Evolutionary conservation across 2,888 invertebrate species (phyloP).

Genomic region (Caenorhabditis angaria): DNA sequence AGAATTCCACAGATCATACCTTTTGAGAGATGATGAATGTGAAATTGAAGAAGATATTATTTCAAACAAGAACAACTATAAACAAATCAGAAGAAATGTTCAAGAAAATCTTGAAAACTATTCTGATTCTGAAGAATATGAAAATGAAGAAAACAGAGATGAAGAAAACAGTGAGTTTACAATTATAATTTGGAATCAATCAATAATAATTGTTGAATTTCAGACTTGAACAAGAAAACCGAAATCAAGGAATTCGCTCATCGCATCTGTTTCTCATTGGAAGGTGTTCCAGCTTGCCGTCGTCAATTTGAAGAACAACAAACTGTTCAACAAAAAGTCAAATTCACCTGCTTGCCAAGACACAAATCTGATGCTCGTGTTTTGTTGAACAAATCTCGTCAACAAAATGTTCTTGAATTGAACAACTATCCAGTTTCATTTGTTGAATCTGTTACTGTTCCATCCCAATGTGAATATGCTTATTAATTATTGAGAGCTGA

Average conservation of each 20-base stretch:
- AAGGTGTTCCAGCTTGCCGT: slow-evolving; percentile 60
- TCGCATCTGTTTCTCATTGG: slow-evolving; percentile 65
- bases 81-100: slow-evolving; percentile 26
- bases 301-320: slow-evolving; percentile 20
- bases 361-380: slow-evolving; percentile 48
- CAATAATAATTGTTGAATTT: slow-evolving; percentile 21
- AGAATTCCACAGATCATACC: slow-evolving; percentile 67
- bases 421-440: slow-evolving; percentile 29
- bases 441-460: slow-evolving; percentile 42
- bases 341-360: slow-evolving; percentile 59
- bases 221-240: slow-evolving; percentile 58
- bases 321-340: slow-evolving; percentile 34
- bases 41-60: slow-evolving; percentile 33
- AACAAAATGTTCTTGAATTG: slow-evolving; percentile 24
- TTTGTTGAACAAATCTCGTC: slow-evolving; percentile 32
- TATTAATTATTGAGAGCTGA: too few species aligned
- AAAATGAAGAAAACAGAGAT: slow-evolving; percentile 18
- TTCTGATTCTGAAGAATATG: slow-evolving; percentile 27
- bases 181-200: neutral
- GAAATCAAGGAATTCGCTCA: slow-evolving; percentile 58
- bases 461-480: slow-evolving; percentile 37
- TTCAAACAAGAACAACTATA: slow-evolving; percentile 49
- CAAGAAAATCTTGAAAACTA: slow-evolving; percentile 19
- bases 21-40: slow-evolving; percentile 48
- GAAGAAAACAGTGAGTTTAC: neutral